Base-by-base conservation (phyloP, 2,888 invertebrate species). In the Heliconius erato region DNA sequence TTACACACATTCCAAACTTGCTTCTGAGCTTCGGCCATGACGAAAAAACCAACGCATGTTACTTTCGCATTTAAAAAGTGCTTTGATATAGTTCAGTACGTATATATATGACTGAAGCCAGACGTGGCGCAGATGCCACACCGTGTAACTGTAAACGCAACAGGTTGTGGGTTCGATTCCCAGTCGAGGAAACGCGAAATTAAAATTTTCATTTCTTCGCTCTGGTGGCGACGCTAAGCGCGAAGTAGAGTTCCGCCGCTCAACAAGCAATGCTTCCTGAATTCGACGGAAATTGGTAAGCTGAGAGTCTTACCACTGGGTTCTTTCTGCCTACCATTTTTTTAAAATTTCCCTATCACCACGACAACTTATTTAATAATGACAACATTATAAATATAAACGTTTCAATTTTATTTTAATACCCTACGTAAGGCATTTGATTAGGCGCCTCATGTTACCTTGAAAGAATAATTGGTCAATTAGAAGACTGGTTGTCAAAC, bases 401-500 rank as follows among this genome's bases (percentile, higher is more conserved):
- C 77, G 69, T 49, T 81, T 81, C 63, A 81, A 71, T 81, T 81
- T 71, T 65, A 59, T 65, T 80, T 54, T 40, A 69, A 67, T 67
- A 54, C 7, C 7, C 7, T 76, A 68, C 35, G 74, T 44, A 74
- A 74, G 63, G 23, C 23, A 63, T 80, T 79, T 77, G 78, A 83
- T 80, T 83, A 78, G 78, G 83, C 80, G 78, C 83, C 80, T 83
- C 67, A 78, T 78, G 72, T 79, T 79, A 82, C 83, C 83, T 83
- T 83, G 83, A 80, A 77, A 81, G 79, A 72, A 81, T 84, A 81
- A 85, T 84, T 82, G 82, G 65, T 80, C 80, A 85, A 82, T 82
- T 85, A 83, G 82, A 81, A 79, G 79, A 83, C 80, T 71, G 81
- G 81, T 81, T 76, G 74, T 84, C 72, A 65, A 82, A 80, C 82